Evolutionary conservation across 2,797 vertebrate species (phyloP).

Genomic region (Gambusia yucatana): DNA sequence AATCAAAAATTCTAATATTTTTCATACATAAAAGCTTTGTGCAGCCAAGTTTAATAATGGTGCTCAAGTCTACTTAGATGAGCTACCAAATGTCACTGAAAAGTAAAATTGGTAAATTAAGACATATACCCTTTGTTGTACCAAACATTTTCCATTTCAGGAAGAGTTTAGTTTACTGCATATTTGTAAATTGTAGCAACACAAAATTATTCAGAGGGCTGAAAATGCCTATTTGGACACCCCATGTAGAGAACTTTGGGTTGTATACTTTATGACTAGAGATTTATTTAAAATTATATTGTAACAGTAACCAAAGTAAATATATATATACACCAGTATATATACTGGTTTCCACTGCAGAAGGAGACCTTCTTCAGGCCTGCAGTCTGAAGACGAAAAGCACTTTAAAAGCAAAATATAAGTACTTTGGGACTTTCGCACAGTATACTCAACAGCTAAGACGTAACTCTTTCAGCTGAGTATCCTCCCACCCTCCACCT

Average conservation of each 20-base stretch:
- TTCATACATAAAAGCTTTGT: background rate
- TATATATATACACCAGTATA: background rate
- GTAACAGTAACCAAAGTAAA: background rate
- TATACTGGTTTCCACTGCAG: too few species aligned
- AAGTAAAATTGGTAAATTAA: too few species aligned
- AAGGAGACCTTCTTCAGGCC: background rate
- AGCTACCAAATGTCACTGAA: too few species aligned
- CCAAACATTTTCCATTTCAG: background rate
- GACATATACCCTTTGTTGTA: background rate
- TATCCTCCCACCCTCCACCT: background rate
- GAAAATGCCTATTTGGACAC: background rate
- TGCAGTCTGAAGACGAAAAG: background rate
- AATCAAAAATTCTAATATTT: background rate
- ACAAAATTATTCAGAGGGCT: background rate
- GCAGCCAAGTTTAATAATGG: background rate
- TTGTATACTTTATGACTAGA: background rate
- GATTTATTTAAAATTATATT: background rate
- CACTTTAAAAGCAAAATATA: background rate
- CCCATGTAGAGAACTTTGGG: background rate
- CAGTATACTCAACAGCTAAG: background rate
- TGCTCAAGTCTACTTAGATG: too few species aligned
- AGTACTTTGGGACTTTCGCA: background rate
- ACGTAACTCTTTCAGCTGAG: background rate
- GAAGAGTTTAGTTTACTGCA: background rate
- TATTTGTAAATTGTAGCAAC: background rate